A percentile compares a stretch with the other conserved stretches of the same genome.
These are phyloP conservation scores for Trematocara caparti DNA, from an alignment of 2,797 vertebrate species.

Conservation along the genomic window DNA sequence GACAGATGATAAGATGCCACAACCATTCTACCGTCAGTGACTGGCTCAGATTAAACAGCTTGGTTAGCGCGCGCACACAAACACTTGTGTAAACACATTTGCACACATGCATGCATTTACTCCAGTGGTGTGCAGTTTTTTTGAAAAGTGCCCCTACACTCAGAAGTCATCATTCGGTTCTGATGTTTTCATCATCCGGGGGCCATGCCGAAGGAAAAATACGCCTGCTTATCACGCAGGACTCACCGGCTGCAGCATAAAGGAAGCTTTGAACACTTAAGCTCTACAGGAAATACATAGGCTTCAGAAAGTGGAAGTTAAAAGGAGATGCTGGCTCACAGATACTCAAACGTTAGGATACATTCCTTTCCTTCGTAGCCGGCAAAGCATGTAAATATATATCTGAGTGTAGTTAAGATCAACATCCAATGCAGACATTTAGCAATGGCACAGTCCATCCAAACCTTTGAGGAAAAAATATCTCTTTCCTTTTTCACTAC, in stretches of 20 bases:
- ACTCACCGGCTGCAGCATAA: slow-evolving; percentile 17
- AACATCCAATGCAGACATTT: slow-evolving; percentile 13
- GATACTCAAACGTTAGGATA: slow-evolving; percentile 20
- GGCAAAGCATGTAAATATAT: slow-evolving; percentile 36
- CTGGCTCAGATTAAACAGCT: slow-evolving; percentile 33
- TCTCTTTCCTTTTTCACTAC: background rate
- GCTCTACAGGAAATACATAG: slow-evolving; percentile 18
- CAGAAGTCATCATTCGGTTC: slow-evolving; percentile 9
- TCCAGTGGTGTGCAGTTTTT: background rate
- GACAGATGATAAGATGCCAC: slow-evolving; percentile 30
- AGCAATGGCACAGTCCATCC: slow-evolving; percentile 7
- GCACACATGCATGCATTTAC: background rate
- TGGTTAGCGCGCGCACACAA: slow-evolving; percentile 10
- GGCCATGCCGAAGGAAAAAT: background rate
- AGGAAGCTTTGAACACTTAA: slow-evolving; percentile 57
- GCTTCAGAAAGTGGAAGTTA: slow-evolving; percentile 15
- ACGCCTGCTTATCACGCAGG: slow-evolving; percentile 35
- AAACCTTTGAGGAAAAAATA: slow-evolving; percentile 18
- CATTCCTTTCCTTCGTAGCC: slow-evolving; percentile 8
- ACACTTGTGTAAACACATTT: slow-evolving; percentile 12
- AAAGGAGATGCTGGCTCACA: slow-evolving; percentile 23
- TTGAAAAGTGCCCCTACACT: background rate
- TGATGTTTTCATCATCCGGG: slow-evolving; percentile 34
- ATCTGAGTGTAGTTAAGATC: slow-evolving; percentile 1
- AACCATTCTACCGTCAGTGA: slow-evolving; percentile 20